Conservation (phyloP, 30 jellyfish, hydroid and myxozoan genomes). For the Hydra vulgaris region DNA sequence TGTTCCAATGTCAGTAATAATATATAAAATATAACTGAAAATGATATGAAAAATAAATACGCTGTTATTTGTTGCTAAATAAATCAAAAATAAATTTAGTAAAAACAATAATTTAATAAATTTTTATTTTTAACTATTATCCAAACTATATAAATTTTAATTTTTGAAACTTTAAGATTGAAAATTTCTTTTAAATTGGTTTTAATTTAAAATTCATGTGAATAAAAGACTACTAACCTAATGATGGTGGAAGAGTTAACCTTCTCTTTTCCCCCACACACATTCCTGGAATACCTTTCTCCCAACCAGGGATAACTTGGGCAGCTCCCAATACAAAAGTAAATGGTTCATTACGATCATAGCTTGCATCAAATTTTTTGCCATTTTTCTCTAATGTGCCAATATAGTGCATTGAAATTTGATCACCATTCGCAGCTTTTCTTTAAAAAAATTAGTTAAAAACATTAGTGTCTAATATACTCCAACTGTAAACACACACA, state of each 20-base stretch:
- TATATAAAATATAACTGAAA: too few species aligned
- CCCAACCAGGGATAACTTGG: constrained; percentile 95
- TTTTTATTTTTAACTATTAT: too few species aligned
- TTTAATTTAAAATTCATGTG: too few species aligned
- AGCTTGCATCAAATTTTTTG: constrained; percentile 67
- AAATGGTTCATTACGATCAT: constrained; percentile 74
- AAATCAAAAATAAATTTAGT: too few species aligned
- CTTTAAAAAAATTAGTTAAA: neutral
- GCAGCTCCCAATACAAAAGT: constrained; percentile 60
- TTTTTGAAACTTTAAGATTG: too few species aligned
- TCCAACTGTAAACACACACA: too few species aligned
- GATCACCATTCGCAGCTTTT: constrained; percentile 51
- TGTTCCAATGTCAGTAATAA: too few species aligned
- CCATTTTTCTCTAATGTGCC: constrained; percentile 45
- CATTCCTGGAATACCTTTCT: constrained; percentile 67
- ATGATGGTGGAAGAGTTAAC: constrained; percentile 70
- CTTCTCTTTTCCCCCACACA: constrained; percentile 87
- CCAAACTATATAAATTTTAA: too few species aligned
- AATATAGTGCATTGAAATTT: constrained; percentile 61
- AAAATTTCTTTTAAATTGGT: too few species aligned
- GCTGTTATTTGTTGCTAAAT: too few species aligned
- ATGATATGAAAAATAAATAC: too few species aligned
- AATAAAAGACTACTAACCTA: constrained; percentile 59
- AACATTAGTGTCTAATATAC: neutral
- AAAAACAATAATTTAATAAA: too few species aligned